Conservation (phyloP, 1,140 invertebrate genomes). For the Chrysopa pallens region DNA sequence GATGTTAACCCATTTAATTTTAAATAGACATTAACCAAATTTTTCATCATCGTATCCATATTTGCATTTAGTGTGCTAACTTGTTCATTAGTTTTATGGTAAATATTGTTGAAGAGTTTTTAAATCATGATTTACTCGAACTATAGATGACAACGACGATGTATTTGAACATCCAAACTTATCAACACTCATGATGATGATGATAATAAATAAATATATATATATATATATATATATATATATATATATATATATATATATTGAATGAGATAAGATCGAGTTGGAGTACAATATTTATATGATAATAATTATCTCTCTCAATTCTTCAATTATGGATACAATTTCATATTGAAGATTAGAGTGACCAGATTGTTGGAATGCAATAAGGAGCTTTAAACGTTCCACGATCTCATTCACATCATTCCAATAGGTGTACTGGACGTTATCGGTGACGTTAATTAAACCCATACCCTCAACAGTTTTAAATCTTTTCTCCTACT, state of each 20-base stretch:
- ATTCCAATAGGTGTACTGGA: conserved; percentile 18
- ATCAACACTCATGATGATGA: conserved; percentile 8
- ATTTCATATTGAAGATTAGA: conserved; percentile 19
- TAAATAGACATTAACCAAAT: not conserved
- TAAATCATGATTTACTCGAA: not conserved
- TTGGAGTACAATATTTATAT: conserved; percentile 4
- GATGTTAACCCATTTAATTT: not conserved
- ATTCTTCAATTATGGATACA: conserved; percentile 20
- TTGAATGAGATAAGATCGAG: too few relatives aligned
- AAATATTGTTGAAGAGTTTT: not conserved
- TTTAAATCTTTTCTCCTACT: too few relatives aligned
- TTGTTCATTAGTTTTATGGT: not conserved
- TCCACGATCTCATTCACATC: conserved; percentile 20
- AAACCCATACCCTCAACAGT: too few relatives aligned
- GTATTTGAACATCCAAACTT: conserved; percentile 6
- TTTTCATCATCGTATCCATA: not conserved
- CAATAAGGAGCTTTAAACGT: conserved; percentile 14
- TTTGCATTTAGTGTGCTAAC: not conserved
- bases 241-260: too few relatives aligned
- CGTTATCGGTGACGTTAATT: not conserved
- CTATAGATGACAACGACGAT: not conserved
- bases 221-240: too few relatives aligned
- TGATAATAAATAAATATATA: too few relatives aligned
- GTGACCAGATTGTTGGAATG: conserved; percentile 16
- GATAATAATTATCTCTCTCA: conserved; percentile 11